Evolutionary conservation across 2,113 vertebrate species (phyloP).

Genomic region (Phaethon lepturus): DNA sequence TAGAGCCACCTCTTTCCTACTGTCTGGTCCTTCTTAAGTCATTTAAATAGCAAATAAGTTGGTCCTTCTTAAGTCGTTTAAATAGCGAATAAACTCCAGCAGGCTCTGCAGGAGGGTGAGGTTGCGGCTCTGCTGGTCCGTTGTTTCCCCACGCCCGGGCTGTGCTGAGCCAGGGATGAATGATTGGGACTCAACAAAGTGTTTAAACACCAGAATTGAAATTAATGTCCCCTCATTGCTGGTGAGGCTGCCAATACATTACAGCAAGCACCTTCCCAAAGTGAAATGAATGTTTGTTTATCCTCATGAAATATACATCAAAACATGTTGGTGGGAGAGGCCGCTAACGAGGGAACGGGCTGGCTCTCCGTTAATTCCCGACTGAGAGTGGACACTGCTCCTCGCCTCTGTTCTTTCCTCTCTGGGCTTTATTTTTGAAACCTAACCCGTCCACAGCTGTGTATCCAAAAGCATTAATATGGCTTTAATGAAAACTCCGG

Average conservation of each 20-base stretch:
- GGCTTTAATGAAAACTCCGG: constrained; percentile 82
- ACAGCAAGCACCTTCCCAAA: constrained; percentile 87
- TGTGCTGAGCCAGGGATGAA: constrained; percentile 78
- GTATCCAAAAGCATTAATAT: constrained; percentile 78
- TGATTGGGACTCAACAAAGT: constrained; percentile 88
- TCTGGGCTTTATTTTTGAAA: constrained; percentile 35
- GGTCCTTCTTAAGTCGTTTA: not conserved
- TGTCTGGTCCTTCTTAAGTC: not conserved
- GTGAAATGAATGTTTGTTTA: constrained; percentile 94
- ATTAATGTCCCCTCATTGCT: constrained; percentile 87
- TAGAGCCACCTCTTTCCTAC: not conserved
- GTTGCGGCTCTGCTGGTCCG: not conserved
- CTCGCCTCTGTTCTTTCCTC: not conserved
- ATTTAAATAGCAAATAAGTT: not conserved
- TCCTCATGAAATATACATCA: constrained; percentile 88
- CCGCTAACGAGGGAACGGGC: constrained; percentile 56
- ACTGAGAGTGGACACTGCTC: not conserved
- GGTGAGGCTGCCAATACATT: constrained; percentile 86
- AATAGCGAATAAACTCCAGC: not conserved
- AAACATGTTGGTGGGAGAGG: constrained; percentile 72
- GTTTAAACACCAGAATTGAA: constrained; percentile 90
- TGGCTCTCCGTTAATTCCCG: constrained; percentile 31
- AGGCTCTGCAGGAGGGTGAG: not conserved
- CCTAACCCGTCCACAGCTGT: constrained; percentile 76
- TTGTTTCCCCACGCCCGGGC: not conserved